Conservation (phyloP, 2,797 vertebrate species). For the Poeciliopsis presidionis region DNA sequence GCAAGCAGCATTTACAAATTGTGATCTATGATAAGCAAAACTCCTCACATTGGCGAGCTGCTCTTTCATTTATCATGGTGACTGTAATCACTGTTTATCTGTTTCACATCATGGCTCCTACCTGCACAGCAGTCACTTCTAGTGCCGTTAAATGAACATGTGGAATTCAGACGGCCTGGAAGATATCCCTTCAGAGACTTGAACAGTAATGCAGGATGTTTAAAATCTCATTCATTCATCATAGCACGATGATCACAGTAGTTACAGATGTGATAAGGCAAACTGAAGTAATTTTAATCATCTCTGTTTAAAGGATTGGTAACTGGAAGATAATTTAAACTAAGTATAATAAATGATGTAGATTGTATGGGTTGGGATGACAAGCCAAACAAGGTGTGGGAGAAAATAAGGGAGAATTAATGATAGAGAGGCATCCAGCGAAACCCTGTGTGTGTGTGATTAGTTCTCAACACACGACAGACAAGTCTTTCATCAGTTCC, state of each 20-base stretch:
- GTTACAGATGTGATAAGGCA: slow-evolving; percentile 35
- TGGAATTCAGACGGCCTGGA: slow-evolving; percentile 45
- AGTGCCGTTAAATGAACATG: slow-evolving; percentile 61
- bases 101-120: slow-evolving; percentile 71
- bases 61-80: slow-evolving; percentile 75
- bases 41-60: slow-evolving; percentile 64
- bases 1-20: slow-evolving; percentile 73
- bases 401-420: slow-evolving; percentile 50
- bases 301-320: slow-evolving; percentile 37
- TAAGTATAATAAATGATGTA: slow-evolving; percentile 43
- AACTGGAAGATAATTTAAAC: slow-evolving; percentile 28
- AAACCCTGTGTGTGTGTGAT: slow-evolving; percentile 65
- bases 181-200: slow-evolving; percentile 39
- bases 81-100: slow-evolving; percentile 79
- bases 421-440: slow-evolving; percentile 64
- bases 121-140: slow-evolving; percentile 67
- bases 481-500: slow-evolving; percentile 79
- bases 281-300: slow-evolving; percentile 36
- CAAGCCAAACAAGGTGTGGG: slow-evolving; percentile 66
- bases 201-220: slow-evolving; percentile 35
- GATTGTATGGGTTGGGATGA: slow-evolving; percentile 49
- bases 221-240: slow-evolving; percentile 52
- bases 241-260: slow-evolving; percentile 37
- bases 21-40: slow-evolving; percentile 78
- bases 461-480: slow-evolving; percentile 75